Percentiles rank a stretch among this genome's conserved stretches.
These are phyloP conservation scores for Oriolus oriolus DNA, from an alignment of 2,113 vertebrate species.

Conservation along the genomic window DNA sequence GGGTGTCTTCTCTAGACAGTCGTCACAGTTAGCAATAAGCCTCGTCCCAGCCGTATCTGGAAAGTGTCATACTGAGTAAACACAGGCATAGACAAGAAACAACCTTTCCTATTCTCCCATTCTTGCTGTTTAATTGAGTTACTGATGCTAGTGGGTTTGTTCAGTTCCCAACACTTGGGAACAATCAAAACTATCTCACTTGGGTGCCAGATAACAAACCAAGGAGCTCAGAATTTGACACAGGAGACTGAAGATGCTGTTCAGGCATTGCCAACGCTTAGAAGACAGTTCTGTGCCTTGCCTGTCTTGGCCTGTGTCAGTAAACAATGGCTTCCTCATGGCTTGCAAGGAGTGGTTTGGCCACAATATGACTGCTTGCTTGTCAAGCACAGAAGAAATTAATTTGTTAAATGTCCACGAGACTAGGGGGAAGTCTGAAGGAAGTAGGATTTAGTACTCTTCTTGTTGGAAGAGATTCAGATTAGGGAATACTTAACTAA, in stretches of 20 bases:
- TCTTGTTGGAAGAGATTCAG: neutral
- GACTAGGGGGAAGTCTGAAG: neutral
- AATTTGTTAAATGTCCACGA: neutral
- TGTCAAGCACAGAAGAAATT: neutral
- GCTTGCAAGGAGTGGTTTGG: neutral
- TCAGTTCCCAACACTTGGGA: neutral
- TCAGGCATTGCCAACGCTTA: neutral
- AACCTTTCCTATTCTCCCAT: neutral
- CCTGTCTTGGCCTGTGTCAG: neutral
- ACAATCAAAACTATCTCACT: neutral
- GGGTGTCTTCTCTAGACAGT: neutral
- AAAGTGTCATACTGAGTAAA: neutral
- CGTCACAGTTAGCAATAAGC: neutral
- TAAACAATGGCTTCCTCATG: neutral
- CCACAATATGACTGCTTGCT: neutral
- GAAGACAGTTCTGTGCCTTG: neutral
- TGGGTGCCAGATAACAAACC: neutral
- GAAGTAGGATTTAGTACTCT: neutral
- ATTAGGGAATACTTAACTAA: neutral
- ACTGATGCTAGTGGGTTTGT: neutral
- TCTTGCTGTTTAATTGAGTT: neutral
- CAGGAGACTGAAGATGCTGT: neutral
- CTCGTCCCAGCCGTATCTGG: neutral
- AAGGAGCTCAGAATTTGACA: neutral
- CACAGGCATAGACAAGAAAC: neutral